phyloP scores from a whole-genome alignment of 2,797 vertebrate genomes.

The Cichlasoma orientale region DNA sequence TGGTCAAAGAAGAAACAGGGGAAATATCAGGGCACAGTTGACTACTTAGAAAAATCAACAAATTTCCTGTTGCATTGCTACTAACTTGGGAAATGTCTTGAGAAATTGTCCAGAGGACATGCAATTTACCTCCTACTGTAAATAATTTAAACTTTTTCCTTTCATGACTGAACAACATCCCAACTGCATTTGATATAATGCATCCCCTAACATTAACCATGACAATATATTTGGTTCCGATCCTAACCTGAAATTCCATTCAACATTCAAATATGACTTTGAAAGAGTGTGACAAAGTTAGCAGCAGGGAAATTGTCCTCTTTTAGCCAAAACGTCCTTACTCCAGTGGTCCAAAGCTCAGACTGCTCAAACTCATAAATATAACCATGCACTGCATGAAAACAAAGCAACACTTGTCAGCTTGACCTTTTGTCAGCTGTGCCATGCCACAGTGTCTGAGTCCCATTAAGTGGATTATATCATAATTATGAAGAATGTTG shows the following conservation, averaged over 20 bases:
- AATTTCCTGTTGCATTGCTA: neutral
- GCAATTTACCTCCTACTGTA: neutral
- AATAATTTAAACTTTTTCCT: neutral
- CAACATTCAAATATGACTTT: neutral
- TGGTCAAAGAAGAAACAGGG: conserved; percentile 48
- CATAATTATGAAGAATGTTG: conserved; percentile 3
- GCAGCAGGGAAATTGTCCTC: neutral
- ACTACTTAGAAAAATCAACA: conserved; percentile 25
- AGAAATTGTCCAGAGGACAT: neutral
- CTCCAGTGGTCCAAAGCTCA: neutral
- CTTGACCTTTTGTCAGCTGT: conserved; percentile 21
- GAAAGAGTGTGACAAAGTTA: neutral
- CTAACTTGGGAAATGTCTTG: neutral
- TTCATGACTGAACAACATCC: neutral
- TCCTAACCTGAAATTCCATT: neutral
- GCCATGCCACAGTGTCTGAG: conserved; percentile 3
- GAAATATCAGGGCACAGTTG: conserved; percentile 21
- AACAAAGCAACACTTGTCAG: conserved; percentile 3
- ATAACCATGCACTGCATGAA: neutral
- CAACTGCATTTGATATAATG: neutral
- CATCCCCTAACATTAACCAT: neutral
- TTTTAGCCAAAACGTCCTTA: neutral
- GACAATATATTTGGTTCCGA: neutral
- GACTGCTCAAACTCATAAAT: neutral
- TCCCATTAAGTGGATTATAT: conserved; percentile 23